phyloP scores from a whole-genome alignment of 2,797 vertebrate genomes.

The Halcyon leucocephala region DNA sequence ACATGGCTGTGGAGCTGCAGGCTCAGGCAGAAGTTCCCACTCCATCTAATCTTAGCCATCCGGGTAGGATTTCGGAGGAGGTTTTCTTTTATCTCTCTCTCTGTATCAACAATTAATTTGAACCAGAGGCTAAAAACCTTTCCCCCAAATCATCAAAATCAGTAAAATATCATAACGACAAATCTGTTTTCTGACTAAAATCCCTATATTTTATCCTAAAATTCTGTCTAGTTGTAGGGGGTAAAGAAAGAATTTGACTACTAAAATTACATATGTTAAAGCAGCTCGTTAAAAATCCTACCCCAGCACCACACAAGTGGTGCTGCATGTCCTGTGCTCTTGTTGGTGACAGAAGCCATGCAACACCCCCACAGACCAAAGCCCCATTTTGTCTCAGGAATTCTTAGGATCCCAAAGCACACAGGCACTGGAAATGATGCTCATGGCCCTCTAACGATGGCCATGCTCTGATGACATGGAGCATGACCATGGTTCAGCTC shows the following conservation, averaged over 20 bases:
- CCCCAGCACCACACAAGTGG: rapidly evolving
- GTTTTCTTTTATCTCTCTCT: not conserved
- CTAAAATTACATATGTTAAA: not conserved
- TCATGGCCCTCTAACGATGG: not conserved
- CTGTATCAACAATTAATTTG: not conserved
- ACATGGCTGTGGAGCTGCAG: not conserved
- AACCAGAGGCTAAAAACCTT: not conserved
- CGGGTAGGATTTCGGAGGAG: not conserved
- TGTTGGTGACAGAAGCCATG: not conserved
- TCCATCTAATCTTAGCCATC: not conserved
- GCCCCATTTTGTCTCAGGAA: not conserved
- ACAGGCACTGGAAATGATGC: not conserved
- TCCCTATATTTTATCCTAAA: not conserved
- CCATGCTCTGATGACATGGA: not conserved
- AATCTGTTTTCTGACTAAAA: not conserved
- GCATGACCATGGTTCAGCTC: not conserved
- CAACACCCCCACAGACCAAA: not conserved
- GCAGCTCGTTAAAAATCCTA: not conserved
- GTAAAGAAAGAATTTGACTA: not conserved
- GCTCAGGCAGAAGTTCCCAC: not conserved
- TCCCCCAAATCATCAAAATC: not conserved
- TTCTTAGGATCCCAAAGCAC: not conserved
- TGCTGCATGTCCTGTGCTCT: not conserved
- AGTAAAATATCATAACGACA: not conserved
- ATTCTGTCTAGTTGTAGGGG: not conserved